These are phyloP conservation scores for Drosophila mimetica DNA, from an alignment of 2,888 invertebrate species.

Conservation along the genomic window DNA sequence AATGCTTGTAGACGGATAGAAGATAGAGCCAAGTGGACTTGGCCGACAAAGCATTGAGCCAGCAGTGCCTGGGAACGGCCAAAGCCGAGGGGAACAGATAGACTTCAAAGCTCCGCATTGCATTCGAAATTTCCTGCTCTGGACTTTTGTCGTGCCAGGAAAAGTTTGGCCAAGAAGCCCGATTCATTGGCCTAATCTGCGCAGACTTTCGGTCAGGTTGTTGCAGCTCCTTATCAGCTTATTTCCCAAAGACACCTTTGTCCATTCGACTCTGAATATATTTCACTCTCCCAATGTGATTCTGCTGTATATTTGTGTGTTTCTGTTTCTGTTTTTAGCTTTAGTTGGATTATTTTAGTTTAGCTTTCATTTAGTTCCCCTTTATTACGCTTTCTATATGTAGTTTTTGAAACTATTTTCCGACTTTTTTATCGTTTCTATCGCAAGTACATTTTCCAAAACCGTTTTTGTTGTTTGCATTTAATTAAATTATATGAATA, in stretches of 20 bases:
- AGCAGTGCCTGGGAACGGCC: conserved; percentile 3
- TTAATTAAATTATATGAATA: conserved; percentile 79
- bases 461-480: conserved; percentile 81
- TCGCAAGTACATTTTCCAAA: conserved; percentile 81
- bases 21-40: conserved; percentile 26
- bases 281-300: conserved; percentile 12
- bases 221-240: conserved; percentile 20
- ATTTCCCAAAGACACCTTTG: conserved; percentile 14
- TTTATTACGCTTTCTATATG: conserved; percentile 44
- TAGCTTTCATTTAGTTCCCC: conserved; percentile 48
- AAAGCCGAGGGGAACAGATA: not conserved
- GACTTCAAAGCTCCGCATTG: conserved; percentile 12
- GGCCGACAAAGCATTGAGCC: conserved; percentile 27
- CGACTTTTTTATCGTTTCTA: conserved; percentile 65
- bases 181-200: conserved; percentile 23
- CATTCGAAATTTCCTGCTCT: conserved; percentile 3
- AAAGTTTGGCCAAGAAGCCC: conserved; percentile 20
- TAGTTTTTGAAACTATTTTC: conserved; percentile 73
- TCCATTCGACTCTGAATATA: conserved; percentile 5
- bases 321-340: conserved; percentile 36
- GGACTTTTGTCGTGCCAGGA: not conserved
- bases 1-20: conserved; percentile 10
- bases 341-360: conserved; percentile 53
- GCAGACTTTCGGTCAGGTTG: conserved; percentile 18
- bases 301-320: conserved; percentile 12